Base-by-base conservation (phyloP, 2,888 invertebrate species). In the Eupithecia dodoneata region DNA sequence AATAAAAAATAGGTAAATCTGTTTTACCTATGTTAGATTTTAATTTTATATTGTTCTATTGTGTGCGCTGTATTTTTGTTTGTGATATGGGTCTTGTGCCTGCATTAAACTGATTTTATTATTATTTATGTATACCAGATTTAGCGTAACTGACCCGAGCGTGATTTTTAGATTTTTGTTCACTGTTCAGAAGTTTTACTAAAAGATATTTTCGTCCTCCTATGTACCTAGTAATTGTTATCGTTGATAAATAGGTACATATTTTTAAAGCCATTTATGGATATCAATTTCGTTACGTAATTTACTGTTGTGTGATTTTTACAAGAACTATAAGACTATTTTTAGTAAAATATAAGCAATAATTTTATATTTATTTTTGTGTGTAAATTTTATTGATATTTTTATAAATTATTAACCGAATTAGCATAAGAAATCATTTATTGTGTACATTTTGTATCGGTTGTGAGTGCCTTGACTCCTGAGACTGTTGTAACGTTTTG, bases 401-500 rank as follows among this genome's bases (percentile, higher is more conserved):
- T 78, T 73, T 72, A 63, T 42, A 67, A 55, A 67, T 55, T 49
- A 49, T 73, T 75, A 52, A 30, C 45, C 13, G 12, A 42, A 4
- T 71, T 63, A 30, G 15, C 3, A 49, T 71, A 45, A n/a, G 12
- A 66, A 47, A 59, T 44, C 15, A 41, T 30, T 45, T 45, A 18
- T 77, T n/a, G 13, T 79, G 71, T 77, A 70, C 49, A 67, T 75
- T 80, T 79, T 67, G 66, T 80, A 81, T 84, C 84, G 88, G 89
- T 91, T 92, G 91, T 91, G 90, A 88, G 89, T 90, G 87, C 86
- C 87, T 89, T 86, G 76, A 83, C 83, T 83, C 84, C 82, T 85
- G 85, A 92, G 91, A 93, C 91, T 94, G 92, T 93, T 92, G 87
- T 88, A 86, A n/a, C 85, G 85, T 86, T 75, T 88, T 83, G 83